Evolutionary conservation across 2,797 vertebrate species (phyloP), one percentile per base, ranked within the genome.

Genomic region (Gymnothorax reevesii): DNA sequence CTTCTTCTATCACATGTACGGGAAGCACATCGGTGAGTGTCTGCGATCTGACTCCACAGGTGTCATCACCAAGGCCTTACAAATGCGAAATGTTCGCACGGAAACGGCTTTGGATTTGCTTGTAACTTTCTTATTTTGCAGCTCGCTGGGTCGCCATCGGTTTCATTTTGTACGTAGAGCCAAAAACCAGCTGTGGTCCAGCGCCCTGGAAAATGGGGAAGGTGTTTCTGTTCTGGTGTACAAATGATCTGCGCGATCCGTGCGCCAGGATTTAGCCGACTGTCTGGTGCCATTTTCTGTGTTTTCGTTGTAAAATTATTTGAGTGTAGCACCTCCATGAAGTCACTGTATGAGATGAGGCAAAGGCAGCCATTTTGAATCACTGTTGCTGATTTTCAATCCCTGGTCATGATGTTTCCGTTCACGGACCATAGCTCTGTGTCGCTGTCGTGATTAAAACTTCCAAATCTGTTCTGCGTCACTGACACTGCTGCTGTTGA

Each of bases 21-120:
- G 95, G 20, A 95, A 98, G 91, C 98, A 99, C 94, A 99, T 99
- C 94, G 99, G 98, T 99, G 91, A 94, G 96, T 52, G 33, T 42
- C 33, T 42, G 2, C 33, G 33, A 42, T 42, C 33, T 42, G 33
- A 42, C 33, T 42, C 33, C 2, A 42, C 33, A 42, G 33, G 33
- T 42, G 33, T 42, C 33, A 42, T 42, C 33, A 42, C 1, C 33
- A 42, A 2, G 33, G 17, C 25, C 71, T 13, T 13, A 12, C 71
- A 73, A 5, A 22, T 62, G 60, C 15, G 15, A 62, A 1, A 17
- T 4, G 20, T 1, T 4, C 60, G 20, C 60, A 62, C 13, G 22
- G 60, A 64, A 64, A 20, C 60, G 22, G 60, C 4, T 64, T 4
- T 17, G 22, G 60, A 64, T 20, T 17, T 15, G 60, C 17, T 64